Conservation (phyloP, 2,113 vertebrate genomes). For the Tretioscincus oriximinensis region DNA sequence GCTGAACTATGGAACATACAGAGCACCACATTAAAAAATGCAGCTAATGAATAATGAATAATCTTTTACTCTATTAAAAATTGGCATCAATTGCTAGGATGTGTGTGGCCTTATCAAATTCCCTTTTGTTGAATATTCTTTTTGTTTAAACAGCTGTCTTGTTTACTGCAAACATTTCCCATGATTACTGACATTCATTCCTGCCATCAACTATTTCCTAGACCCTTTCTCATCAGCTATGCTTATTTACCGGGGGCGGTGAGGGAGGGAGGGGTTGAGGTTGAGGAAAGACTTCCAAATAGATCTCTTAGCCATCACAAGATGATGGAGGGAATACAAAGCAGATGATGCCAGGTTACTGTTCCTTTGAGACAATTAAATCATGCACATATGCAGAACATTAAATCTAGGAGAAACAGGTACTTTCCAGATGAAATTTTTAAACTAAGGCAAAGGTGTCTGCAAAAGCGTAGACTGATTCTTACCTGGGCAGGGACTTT, state of each 20-base stretch:
- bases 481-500: no score
- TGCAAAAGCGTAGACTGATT: no score
- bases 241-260: background rate
- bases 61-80: background rate
- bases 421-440: no score
- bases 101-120: background rate
- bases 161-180: background rate
- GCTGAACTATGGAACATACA: no score
- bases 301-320: background rate
- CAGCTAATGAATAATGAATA: background rate
- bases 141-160: slow-evolving; percentile 2
- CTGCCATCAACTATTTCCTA: background rate
- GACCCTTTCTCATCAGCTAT: background rate
- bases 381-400: background rate
- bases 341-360: background rate
- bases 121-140: background rate
- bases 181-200: background rate
- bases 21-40: no score
- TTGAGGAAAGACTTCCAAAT: background rate
- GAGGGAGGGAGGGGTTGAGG: no score
- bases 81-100: background rate
- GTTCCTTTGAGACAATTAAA: background rate
- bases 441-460: no score
- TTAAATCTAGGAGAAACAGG: no score
- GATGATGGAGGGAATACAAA: background rate